These are phyloP conservation scores for Oryzias woworae DNA, from an alignment of 2,113 vertebrate genomes.

Conservation along the genomic window DNA sequence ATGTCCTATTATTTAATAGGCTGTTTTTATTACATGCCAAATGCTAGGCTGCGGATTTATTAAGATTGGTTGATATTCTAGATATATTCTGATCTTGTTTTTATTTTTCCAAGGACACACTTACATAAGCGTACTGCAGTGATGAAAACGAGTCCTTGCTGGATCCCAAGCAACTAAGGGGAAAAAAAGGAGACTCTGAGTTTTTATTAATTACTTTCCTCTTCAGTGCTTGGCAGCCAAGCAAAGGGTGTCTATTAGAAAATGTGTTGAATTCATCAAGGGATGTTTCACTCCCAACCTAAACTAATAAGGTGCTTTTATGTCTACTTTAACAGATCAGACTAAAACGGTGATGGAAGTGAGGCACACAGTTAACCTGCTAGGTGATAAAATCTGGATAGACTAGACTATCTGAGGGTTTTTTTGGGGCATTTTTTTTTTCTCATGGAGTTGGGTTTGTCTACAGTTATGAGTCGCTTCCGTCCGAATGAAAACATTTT, in stretches of 20 bases:
- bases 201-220: conserved; percentile 40
- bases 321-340: not conserved
- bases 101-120: conserved; percentile 12
- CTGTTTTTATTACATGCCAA: conserved; percentile 27
- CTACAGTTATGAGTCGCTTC: too few species aligned
- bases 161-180: conserved; percentile 29
- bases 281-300: conserved; percentile 2
- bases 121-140: conserved; percentile 21
- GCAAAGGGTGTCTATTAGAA: conserved; percentile 14
- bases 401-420: too few species aligned
- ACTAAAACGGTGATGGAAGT: too few species aligned
- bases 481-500: too few species aligned
- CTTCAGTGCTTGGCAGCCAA: conserved; percentile 23
- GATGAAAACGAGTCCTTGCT: conserved; percentile 31
- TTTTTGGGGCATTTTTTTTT: too few species aligned
- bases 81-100: conserved; percentile 27
- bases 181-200: conserved; percentile 9
- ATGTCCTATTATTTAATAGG: conserved; percentile 33
- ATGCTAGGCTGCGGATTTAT: conserved; percentile 28
- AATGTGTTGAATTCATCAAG: conserved; percentile 1
- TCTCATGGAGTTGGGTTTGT: too few species aligned
- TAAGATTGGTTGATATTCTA: conserved; percentile 37
- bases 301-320: not conserved
- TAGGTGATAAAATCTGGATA: too few species aligned
- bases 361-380: too few species aligned